Evolutionary conservation across 2,797 vertebrate genomes (phyloP).

Genomic region (Manis crassicaudata): DNA sequence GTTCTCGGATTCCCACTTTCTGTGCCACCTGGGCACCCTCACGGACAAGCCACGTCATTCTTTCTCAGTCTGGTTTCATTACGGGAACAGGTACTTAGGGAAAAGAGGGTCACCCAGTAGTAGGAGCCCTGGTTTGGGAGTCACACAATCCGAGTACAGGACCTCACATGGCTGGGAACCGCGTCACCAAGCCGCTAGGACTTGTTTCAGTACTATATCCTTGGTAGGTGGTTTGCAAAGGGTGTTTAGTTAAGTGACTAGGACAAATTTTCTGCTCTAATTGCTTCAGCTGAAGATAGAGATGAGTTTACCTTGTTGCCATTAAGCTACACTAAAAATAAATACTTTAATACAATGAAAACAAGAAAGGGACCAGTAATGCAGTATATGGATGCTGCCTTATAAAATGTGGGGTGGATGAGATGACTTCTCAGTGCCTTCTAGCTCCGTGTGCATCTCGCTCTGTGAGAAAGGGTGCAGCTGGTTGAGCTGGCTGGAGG

Average conservation of each 20-base stretch:
- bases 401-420: neutral
- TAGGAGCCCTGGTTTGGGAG: neutral
- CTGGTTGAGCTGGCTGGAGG: neutral
- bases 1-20: conserved; percentile 64
- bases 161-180: neutral
- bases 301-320: neutral
- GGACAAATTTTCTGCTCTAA: neutral
- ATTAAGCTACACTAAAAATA: conserved; percentile 7
- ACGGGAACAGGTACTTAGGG: neutral
- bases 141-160: neutral
- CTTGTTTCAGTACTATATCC: neutral
- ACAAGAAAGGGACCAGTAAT: neutral
- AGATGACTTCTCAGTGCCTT: neutral
- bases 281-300: conserved; percentile 30
- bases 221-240: neutral
- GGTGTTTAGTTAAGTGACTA: neutral
- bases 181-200: neutral
- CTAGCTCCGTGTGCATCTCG: neutral
- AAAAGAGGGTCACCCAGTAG: conserved; percentile 41
- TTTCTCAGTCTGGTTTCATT: neutral
- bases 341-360: neutral
- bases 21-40: conserved; percentile 14
- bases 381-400: neutral
- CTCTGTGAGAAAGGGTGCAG: neutral
- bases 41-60: conserved; percentile 20